Evolutionary conservation across 2,888 invertebrate genomes (phyloP).

Genomic region (Lymantria monacha): DNA sequence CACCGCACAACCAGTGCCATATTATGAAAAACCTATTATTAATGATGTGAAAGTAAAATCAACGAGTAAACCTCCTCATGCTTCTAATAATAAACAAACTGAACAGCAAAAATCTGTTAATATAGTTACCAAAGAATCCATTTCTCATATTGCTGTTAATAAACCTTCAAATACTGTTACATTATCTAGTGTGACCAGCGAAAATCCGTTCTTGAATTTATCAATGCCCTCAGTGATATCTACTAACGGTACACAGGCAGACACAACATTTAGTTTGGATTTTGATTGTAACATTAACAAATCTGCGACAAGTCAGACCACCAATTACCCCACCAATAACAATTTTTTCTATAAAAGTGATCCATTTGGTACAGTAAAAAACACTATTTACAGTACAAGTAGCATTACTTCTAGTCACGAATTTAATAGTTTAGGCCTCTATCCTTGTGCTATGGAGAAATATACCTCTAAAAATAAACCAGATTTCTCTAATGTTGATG

Average conservation of each 20-base stretch:
- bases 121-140: slow-evolving; percentile 40
- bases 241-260: slow-evolving; percentile 55
- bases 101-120: slow-evolving; percentile 49
- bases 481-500: slow-evolving; percentile 68
- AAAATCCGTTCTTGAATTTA: slow-evolving; percentile 70
- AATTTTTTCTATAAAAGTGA: slow-evolving; percentile 74
- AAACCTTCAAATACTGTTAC: slow-evolving; percentile 43
- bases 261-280: slow-evolving; percentile 62
- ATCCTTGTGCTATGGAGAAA: slow-evolving; percentile 77
- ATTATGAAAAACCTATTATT: slow-evolving; percentile 49
- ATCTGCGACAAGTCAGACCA: slow-evolving; percentile 52
- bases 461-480: slow-evolving; percentile 68
- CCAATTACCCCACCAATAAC: slow-evolving; percentile 50
- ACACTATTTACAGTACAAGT: slow-evolving; percentile 72
- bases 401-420: slow-evolving; percentile 71
- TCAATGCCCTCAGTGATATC: slow-evolving; percentile 63
- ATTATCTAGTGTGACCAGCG: slow-evolving; percentile 46
- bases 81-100: slow-evolving; percentile 41
- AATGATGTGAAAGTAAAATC: slow-evolving; percentile 41
- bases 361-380: slow-evolving; percentile 66
- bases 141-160: slow-evolving; percentile 12
- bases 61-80: slow-evolving; percentile 32
- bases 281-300: slow-evolving; percentile 69
- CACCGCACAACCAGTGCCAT: slow-evolving; percentile 38
- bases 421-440: slow-evolving; percentile 68